phyloP scores from a whole-genome alignment of 2,888 invertebrate species.

The Dryocosmus kuriphilus region DNA sequence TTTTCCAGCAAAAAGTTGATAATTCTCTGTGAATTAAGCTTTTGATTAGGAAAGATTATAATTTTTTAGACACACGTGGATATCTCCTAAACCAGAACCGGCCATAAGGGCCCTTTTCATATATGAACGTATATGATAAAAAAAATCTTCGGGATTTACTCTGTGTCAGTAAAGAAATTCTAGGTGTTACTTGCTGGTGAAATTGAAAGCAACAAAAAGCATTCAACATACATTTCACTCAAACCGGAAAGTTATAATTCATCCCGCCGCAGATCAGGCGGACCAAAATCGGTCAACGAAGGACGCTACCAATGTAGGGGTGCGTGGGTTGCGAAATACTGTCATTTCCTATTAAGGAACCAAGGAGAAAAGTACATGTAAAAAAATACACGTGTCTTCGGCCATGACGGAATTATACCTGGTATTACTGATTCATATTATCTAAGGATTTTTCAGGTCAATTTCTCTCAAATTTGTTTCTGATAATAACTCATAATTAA shows the following conservation, averaged over 20 bases:
- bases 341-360: conserved; percentile 2
- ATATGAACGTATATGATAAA: too few relatives aligned
- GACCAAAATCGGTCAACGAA: conserved; percentile 1
- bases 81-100: too few relatives aligned
- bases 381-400: background rate
- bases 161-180: too few relatives aligned
- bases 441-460: background rate
- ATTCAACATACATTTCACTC: background rate
- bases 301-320: conserved; percentile 3
- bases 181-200: too few relatives aligned
- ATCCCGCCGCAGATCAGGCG: background rate
- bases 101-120: too few relatives aligned
- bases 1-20: too few relatives aligned
- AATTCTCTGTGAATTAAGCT: too few relatives aligned
- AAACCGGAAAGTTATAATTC: background rate
- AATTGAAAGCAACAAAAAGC: too few relatives aligned
- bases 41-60: too few relatives aligned
- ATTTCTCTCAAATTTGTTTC: background rate
- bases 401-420: background rate
- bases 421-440: background rate
- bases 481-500: too few relatives aligned
- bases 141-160: too few relatives aligned
- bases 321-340: conserved; percentile 12
- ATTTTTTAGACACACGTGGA: too few relatives aligned
- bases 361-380: background rate